Percentiles rank a stretch among this genome's conserved stretches.
Evolutionary conservation across 2,797 vertebrate genomes (phyloP).

Genomic region (Ptychobarbus kaznakovi): DNA sequence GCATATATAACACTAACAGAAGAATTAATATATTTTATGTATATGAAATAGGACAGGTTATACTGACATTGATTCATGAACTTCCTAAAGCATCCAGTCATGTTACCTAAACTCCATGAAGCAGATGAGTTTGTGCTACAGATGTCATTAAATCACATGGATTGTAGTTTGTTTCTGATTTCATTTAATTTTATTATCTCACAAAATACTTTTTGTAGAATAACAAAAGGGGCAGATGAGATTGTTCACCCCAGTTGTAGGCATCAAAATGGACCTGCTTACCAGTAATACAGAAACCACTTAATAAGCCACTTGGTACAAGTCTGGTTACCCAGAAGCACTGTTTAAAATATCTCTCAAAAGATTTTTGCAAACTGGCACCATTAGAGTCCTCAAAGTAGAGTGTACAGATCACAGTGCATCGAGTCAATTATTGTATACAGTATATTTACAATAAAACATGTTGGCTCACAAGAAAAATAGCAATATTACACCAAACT

Average conservation of each 20-base stretch:
- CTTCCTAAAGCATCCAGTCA: neutral
- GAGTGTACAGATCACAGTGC: conserved; percentile 49
- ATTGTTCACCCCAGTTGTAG: neutral
- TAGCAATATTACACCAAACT: conserved; percentile 27
- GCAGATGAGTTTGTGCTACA: neutral
- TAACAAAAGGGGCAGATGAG: neutral
- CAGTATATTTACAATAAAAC: conserved; percentile 36
- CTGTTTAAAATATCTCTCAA: conserved; percentile 20
- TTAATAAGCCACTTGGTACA: conserved; percentile 1
- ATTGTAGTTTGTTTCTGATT: neutral
- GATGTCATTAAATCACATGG: neutral
- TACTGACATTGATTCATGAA: neutral
- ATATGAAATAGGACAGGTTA: neutral
- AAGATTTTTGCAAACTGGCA: conserved; percentile 4
- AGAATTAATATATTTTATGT: neutral
- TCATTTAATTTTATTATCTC: neutral
- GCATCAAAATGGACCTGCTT: neutral
- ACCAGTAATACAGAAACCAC: neutral
- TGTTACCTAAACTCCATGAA: neutral
- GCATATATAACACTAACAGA: neutral
- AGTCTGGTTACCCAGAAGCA: conserved; percentile 50
- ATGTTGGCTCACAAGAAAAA: conserved; percentile 32
- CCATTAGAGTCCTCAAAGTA: conserved; percentile 9
- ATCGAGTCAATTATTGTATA: conserved; percentile 33
- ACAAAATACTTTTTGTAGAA: conserved; percentile 1